Percentiles rank a stretch among this genome's conserved stretches.
These are phyloP conservation scores for Drosophila kuntzei DNA, from an alignment of 2,888 invertebrate species.

Conservation along the genomic window DNA sequence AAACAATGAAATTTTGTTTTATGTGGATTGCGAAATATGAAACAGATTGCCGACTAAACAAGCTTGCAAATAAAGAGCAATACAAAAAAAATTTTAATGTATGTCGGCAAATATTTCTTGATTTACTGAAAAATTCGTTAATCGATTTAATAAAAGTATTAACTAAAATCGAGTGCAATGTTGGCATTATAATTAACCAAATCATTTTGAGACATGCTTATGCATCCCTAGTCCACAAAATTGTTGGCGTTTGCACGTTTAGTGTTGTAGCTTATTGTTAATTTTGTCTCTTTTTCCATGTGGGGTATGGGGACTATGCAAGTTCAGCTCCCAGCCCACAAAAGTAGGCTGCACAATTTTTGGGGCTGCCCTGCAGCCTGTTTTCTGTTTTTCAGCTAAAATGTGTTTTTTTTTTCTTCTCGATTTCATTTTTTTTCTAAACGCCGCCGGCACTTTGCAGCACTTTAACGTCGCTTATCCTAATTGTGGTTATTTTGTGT, in stretches of 20 bases:
- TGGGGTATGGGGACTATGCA: conserved; percentile 31
- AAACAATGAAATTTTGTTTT: too few relatives aligned
- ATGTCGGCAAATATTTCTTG: too few relatives aligned
- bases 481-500: conserved; percentile 74
- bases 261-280: conserved; percentile 61
- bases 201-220: neutral
- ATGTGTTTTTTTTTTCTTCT: conserved; percentile 26
- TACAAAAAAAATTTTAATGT: neutral
- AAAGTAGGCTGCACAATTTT: conserved; percentile 64
- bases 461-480: conserved; percentile 74
- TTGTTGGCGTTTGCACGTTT: conserved; percentile 58
- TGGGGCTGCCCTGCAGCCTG: conserved; percentile 53
- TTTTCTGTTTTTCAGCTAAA: conserved; percentile 47
- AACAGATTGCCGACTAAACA: neutral
- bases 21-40: too few relatives aligned
- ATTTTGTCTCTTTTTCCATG: conserved; percentile 51
- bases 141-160: too few relatives aligned
- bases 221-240: conserved; percentile 36
- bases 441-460: conserved; percentile 62
- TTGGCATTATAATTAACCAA: neutral
- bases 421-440: conserved; percentile 38
- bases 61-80: too few relatives aligned
- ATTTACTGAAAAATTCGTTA: too few relatives aligned
- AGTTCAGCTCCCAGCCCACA: conserved; percentile 30
- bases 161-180: neutral